These are phyloP conservation scores for Oscheius sp. DNA, from an alignment of 2,888 invertebrate species.

Conservation along the genomic window DNA sequence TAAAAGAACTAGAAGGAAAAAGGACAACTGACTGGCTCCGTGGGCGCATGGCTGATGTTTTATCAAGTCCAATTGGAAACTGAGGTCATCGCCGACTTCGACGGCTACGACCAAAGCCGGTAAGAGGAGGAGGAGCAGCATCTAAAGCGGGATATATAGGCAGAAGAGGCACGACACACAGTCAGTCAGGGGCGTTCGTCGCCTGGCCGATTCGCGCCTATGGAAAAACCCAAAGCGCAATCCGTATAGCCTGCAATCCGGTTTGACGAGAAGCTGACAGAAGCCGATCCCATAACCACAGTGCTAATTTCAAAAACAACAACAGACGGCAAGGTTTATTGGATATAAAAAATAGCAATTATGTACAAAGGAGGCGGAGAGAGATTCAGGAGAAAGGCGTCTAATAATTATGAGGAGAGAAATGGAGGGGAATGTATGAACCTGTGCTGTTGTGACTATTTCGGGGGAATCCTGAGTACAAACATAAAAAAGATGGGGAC, in stretches of 20 bases:
- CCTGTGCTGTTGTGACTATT: conserved; percentile 32
- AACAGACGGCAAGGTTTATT: conserved; percentile 14
- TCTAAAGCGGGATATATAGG: neutral
- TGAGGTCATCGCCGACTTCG: conserved; percentile 64
- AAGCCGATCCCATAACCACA: conserved; percentile 5
- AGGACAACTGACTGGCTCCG: conserved; percentile 43
- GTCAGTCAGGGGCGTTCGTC: conserved; percentile 16
- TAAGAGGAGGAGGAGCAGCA: conserved; percentile 5
- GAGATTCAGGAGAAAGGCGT: conserved; percentile 2
- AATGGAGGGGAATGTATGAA: conserved; percentile 5
- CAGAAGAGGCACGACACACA: neutral
- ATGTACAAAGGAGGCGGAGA: conserved; percentile 19
- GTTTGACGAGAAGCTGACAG: conserved; percentile 29
- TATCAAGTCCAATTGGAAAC: conserved; percentile 67
- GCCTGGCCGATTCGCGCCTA: conserved; percentile 19
- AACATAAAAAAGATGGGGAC: conserved; percentile 8
- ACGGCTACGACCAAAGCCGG: conserved; percentile 5
- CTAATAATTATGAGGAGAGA: neutral
- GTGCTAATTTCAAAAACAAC: neutral
- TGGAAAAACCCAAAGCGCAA: conserved; percentile 34
- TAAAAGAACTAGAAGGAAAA: neutral
- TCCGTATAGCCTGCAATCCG: conserved; percentile 28
- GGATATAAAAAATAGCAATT: neutral
- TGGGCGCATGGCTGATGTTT: conserved; percentile 71
- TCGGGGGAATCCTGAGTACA: conserved; percentile 6